Conservation (phyloP, 2,113 vertebrate species). For the Camelus bactrianus region DNA sequence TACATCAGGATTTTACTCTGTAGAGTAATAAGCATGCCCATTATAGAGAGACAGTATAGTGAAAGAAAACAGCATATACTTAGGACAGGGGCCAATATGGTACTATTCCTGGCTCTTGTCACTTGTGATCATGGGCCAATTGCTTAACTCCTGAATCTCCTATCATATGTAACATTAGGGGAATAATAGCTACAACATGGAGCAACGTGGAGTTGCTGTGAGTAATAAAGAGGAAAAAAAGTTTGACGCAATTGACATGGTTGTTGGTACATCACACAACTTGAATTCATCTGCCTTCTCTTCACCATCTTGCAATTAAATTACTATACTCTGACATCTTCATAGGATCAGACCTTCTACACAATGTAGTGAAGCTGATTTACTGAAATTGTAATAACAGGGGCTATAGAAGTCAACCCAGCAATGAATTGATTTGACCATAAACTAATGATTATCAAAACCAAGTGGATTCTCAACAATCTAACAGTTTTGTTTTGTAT, state of each 20-base stretch:
- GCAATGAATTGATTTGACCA: neutral
- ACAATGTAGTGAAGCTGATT: neutral
- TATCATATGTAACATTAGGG: neutral
- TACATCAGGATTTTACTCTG: neutral
- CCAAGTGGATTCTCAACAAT: neutral
- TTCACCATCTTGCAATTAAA: neutral
- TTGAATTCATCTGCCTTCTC: neutral
- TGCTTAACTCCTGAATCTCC: neutral
- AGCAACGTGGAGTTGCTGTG: neutral
- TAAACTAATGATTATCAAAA: neutral
- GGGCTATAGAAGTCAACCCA: neutral
- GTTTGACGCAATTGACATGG: neutral
- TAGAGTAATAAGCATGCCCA: neutral
- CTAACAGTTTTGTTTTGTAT: neutral
- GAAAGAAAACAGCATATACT: neutral
- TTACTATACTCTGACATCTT: neutral
- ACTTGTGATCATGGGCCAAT: neutral
- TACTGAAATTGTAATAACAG: neutral
- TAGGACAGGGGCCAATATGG: neutral
- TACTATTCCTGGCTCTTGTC: neutral
- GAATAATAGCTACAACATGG: neutral
- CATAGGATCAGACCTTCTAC: neutral
- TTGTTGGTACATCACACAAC: neutral
- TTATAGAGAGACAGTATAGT: neutral
- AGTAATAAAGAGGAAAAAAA: neutral